These are phyloP conservation scores for Chunga burmeisteri DNA, from an alignment of 2,113 vertebrate species.

Conservation along the genomic window DNA sequence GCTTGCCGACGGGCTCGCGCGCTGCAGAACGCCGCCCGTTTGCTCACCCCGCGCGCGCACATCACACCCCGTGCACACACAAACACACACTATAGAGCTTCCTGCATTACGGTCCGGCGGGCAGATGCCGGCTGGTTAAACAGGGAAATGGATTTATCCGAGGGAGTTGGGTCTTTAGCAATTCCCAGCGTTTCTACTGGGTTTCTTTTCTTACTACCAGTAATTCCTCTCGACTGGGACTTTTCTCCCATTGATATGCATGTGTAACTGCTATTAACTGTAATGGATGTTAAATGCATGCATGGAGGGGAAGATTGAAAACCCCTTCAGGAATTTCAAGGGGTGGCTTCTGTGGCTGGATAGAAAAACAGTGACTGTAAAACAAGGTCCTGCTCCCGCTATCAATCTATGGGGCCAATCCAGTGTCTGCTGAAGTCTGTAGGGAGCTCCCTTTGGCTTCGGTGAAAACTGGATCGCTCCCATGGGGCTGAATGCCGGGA, in stretches of 20 bases:
- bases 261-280: conserved; percentile 57
- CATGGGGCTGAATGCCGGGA: background rate
- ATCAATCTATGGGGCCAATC: background rate
- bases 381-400: background rate
- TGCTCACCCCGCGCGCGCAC: background rate
- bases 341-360: conserved; percentile 28
- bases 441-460: background rate
- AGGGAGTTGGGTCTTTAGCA: conserved; percentile 20
- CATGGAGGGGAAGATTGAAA: background rate
- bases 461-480: background rate
- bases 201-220: conserved; percentile 49
- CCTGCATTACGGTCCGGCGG: background rate
- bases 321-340: conserved; percentile 40
- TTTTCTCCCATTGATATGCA: conserved; percentile 38
- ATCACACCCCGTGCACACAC: background rate
- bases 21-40: background rate
- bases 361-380: background rate
- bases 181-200: conserved; percentile 38
- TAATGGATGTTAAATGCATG: conserved; percentile 55
- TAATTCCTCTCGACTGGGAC: conserved; percentile 5
- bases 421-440: background rate
- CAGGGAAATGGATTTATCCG: background rate
- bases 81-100: conserved; percentile 17
- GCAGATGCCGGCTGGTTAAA: background rate
- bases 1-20: background rate